phyloP scores from a whole-genome alignment of 2,113 vertebrate species.

The Rousettus leschenaultii region DNA sequence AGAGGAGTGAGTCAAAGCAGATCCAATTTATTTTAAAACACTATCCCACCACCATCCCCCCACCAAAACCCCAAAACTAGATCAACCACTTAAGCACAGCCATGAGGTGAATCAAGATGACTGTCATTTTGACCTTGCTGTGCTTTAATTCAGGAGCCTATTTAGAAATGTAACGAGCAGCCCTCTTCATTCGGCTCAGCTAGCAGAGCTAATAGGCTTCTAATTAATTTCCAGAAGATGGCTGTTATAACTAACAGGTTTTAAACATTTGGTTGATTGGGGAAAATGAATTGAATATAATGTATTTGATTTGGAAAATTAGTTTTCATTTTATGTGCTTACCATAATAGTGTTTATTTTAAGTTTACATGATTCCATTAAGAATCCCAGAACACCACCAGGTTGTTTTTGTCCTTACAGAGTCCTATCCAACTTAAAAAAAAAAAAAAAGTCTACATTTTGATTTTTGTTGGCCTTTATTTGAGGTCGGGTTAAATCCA shows the following conservation, averaged over 20 bases:
- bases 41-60: too few relatives aligned
- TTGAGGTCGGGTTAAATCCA: slow-evolving; percentile 43
- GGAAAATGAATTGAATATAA: slow-evolving; percentile 71
- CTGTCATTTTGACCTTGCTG: slow-evolving; percentile 69
- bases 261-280: slow-evolving; percentile 73
- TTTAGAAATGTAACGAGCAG: slow-evolving; percentile 59
- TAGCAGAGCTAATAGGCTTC: slow-evolving; percentile 72
- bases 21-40: neutral
- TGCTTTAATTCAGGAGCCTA: slow-evolving; percentile 39
- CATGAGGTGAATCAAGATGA: neutral
- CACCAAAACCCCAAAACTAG: neutral
- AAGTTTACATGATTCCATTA: slow-evolving; percentile 79
- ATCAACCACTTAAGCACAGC: neutral
- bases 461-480: slow-evolving; percentile 59
- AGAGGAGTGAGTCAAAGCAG: neutral
- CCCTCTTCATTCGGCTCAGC: slow-evolving; percentile 55
- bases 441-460: slow-evolving; percentile 35
- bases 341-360: slow-evolving; percentile 75
- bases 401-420: slow-evolving; percentile 52
- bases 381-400: slow-evolving; percentile 57
- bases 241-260: slow-evolving; percentile 67
- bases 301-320: slow-evolving; percentile 73
- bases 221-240: slow-evolving; percentile 70
- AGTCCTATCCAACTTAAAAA: slow-evolving; percentile 20
- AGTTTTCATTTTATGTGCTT: slow-evolving; percentile 79